Evolutionary conservation across 2,113 vertebrate species (phyloP), one percentile per base, ranked within the genome.

Genomic region (Epinephelus fuscoguttatus): DNA sequence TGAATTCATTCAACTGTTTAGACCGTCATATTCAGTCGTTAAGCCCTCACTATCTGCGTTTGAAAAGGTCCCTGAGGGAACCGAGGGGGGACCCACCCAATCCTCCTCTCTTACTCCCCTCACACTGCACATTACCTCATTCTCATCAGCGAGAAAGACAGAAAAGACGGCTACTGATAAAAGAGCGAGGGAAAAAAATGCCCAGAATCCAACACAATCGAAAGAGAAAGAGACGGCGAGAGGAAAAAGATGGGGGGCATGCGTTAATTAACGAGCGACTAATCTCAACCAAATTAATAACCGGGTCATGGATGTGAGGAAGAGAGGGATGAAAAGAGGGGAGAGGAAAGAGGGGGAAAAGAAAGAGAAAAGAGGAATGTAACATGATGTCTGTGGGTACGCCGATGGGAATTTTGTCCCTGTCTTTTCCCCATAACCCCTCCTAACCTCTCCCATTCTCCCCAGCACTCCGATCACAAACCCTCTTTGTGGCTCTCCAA

Each of bases 381-480:
- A 82, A 89, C 91, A 84, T 76, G 92, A 92, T 85, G 92, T 85
- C 87, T 89, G 67, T 52, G 85, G 72, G 85, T 76, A 53, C 72
- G 19, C 86, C 79, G 94, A 94, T 95, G 95, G 94, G 94, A 95
- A 95, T 94, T 90, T 90, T 75, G 91, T 90, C 66, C 83, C 80
- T 88, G 92, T 94, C 88, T 89, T 91, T 86, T 95, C 92, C 94
- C 95, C 95, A 95, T 92, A 94, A 95, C 95, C 95, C 91, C 93
- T 88, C 90, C 92, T 92, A 93, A 93, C 93, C 93, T 88, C 86
- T 85, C 14, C 83, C 77, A 90, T 94, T 94, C 93, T 92, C 76
- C 92, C 53, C 91, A 23, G 69, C 82, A 57, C 89, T 81, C 81
- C 78, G 27, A 92, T 81, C 92, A 95, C 94, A 95, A 93, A 90